phyloP scores from a whole-genome alignment of 1,140 invertebrate genomes.

The Scaptomyza hsui region DNA sequence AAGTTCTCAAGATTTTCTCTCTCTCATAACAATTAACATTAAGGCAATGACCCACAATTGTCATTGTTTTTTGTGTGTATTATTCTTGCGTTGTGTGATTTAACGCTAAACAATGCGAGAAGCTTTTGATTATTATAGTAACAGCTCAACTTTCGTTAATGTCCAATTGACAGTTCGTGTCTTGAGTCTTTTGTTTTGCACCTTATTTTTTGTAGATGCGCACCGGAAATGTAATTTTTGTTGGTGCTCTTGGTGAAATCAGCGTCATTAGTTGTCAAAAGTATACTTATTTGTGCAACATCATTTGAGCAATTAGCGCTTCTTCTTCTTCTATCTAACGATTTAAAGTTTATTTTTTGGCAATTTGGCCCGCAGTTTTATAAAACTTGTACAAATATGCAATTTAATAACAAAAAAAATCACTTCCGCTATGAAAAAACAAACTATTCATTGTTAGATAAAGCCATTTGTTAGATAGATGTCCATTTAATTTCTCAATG shows the following conservation, averaged over 20 bases:
- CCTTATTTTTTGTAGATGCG: conserved; percentile 24
- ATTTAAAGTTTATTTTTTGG: conserved; percentile 18
- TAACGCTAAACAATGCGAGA: conserved; percentile 34
- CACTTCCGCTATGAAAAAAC: conserved; percentile 31
- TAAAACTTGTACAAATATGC: conserved; percentile 20
- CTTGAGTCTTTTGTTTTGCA: conserved; percentile 56
- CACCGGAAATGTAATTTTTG: conserved; percentile 61
- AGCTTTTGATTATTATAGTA: conserved; percentile 27
- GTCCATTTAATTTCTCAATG: conserved; percentile 28
- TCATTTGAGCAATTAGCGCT: conserved; percentile 71
- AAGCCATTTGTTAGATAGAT: conserved; percentile 26
- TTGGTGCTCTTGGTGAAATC: conserved; percentile 61
- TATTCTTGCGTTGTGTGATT: conserved; percentile 27
- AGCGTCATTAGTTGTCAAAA: conserved; percentile 73
- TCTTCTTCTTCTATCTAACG: conserved; percentile 42
- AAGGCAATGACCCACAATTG: conserved; percentile 49
- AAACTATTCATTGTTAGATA: conserved; percentile 13
- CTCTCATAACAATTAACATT: conserved; percentile 23
- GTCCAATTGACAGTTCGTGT: conserved; percentile 51
- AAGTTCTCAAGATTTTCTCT: background rate
- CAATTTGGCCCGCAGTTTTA: conserved; percentile 28
- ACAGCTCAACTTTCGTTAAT: conserved; percentile 27
- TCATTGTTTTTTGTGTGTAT: conserved; percentile 29
- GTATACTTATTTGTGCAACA: conserved; percentile 63
- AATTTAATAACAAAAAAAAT: conserved; percentile 13